phyloP scores from a whole-genome alignment of 1,140 invertebrate species.

The Campodea augens region DNA sequence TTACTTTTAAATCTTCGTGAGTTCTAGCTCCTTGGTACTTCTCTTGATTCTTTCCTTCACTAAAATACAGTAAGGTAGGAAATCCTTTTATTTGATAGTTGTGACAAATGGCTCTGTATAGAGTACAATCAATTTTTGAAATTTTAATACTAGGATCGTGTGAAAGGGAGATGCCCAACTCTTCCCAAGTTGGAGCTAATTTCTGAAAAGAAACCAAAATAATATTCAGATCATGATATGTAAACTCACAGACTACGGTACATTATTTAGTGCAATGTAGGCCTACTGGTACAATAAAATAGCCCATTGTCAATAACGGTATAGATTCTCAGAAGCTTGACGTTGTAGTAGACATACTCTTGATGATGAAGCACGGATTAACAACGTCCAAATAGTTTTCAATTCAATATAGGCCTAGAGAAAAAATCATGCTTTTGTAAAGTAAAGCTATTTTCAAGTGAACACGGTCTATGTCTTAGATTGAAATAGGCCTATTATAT shows the following conservation, averaged over 20 bases:
- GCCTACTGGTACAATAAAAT: neutral
- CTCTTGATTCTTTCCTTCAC: constrained; percentile 56
- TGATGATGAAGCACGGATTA: neutral
- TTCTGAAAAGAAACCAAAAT: constrained; percentile 26
- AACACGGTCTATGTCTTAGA: too few relatives aligned
- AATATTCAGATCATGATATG: constrained; percentile 11
- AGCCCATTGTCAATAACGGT: too few relatives aligned
- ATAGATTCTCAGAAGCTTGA: too few relatives aligned
- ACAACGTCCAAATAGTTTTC: too few relatives aligned
- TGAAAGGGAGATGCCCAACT: constrained; percentile 37
- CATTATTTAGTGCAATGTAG: neutral
- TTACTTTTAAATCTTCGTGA: constrained; percentile 38
- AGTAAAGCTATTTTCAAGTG: too few relatives aligned
- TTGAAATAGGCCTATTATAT: too few relatives aligned
- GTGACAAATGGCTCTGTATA: constrained; percentile 38
- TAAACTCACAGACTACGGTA: neutral
- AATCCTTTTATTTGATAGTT: constrained; percentile 54
- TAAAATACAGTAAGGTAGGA: constrained; percentile 59
- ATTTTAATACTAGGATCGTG: constrained; percentile 36
- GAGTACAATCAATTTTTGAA: constrained; percentile 56
- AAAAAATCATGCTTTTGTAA: too few relatives aligned
- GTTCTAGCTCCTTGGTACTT: constrained; percentile 48
- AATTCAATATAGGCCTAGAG: too few relatives aligned
- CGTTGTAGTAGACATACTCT: neutral
- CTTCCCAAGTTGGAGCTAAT: constrained; percentile 50